A percentile compares a stretch with the other conserved stretches of the same genome.
These are phyloP conservation scores for Phrixothrix hirtus DNA, from an alignment of 2,888 invertebrate genomes.

Conservation along the genomic window DNA sequence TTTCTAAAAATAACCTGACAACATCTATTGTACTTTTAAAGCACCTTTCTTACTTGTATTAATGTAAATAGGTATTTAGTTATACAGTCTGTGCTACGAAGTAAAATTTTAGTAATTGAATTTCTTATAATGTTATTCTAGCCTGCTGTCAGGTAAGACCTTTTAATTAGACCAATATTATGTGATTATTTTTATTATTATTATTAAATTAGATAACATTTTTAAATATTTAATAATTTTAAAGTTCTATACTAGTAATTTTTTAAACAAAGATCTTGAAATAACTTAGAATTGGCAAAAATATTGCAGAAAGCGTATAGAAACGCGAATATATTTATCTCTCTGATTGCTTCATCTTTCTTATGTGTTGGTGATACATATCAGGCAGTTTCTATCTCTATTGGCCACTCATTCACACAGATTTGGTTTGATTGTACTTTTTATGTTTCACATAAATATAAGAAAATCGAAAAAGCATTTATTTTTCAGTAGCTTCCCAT, in stretches of 20 bases:
- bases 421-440: slow-evolving; percentile 50
- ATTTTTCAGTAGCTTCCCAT: background rate
- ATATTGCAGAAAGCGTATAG: slow-evolving; percentile 33
- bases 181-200: too few species aligned
- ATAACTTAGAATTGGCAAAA: slow-evolving; percentile 12
- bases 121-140: too few species aligned
- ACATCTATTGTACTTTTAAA: slow-evolving; percentile 24
- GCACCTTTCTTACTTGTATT: too few species aligned
- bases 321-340: slow-evolving; percentile 47
- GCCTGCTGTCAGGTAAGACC: too few species aligned
- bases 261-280: too few species aligned
- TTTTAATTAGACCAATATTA: too few species aligned
- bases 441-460: slow-evolving; percentile 38
- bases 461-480: background rate
- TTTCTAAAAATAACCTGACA: slow-evolving; percentile 24
- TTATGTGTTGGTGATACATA: slow-evolving; percentile 48
- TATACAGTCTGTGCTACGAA: too few species aligned
- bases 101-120: too few species aligned
- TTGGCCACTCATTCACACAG: slow-evolving; percentile 52
- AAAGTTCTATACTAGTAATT: too few species aligned
- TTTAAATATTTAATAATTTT: too few species aligned
- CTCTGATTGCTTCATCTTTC: slow-evolving; percentile 51
- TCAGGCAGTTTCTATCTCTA: slow-evolving; percentile 41
- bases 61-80: too few species aligned
- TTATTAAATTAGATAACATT: too few species aligned